Conservation (phyloP, 2,888 invertebrate genomes). For the Drosophila nigritarsus region DNA sequence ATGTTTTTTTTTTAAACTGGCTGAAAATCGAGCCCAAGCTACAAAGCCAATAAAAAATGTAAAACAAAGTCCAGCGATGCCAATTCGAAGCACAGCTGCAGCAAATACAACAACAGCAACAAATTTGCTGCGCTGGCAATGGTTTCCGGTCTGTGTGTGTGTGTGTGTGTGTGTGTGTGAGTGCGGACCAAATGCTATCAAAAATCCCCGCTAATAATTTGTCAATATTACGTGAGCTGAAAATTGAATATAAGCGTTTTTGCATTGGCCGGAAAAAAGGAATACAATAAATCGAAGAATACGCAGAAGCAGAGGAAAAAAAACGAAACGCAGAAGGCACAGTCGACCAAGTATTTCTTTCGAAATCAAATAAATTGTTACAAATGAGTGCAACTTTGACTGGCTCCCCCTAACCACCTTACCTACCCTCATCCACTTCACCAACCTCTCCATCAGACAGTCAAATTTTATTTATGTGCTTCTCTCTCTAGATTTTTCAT, state of each 20-base stretch:
- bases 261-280: conserved; percentile 57
- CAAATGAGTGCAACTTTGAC: conserved; percentile 78
- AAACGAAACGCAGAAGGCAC: conserved; percentile 24
- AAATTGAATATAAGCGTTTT: conserved; percentile 81
- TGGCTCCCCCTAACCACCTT: neutral
- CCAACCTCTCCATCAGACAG: conserved; percentile 14
- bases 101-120: conserved; percentile 45
- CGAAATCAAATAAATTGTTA: conserved; percentile 78
- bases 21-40: conserved; percentile 7
- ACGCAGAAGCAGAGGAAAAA: conserved; percentile 8
- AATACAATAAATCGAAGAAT: conserved; percentile 3
- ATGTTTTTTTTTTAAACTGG: conserved; percentile 42
- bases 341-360: conserved; percentile 38
- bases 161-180: conserved; percentile 16
- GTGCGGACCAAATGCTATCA: conserved; percentile 61
- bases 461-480: conserved; percentile 53
- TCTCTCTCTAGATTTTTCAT: conserved; percentile 66
- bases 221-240: conserved; percentile 84
- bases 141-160: conserved; percentile 34
- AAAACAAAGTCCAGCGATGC: conserved; percentile 48
- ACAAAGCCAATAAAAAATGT: conserved; percentile 54
- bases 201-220: conserved; percentile 83
- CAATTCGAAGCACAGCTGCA: conserved; percentile 66
- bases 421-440: neutral
- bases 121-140: conserved; percentile 46